A percentile compares a stretch with the other conserved stretches of the same genome.
Conservation (phyloP, 1,140 invertebrate species). For the Drosophila ercepeae region DNA sequence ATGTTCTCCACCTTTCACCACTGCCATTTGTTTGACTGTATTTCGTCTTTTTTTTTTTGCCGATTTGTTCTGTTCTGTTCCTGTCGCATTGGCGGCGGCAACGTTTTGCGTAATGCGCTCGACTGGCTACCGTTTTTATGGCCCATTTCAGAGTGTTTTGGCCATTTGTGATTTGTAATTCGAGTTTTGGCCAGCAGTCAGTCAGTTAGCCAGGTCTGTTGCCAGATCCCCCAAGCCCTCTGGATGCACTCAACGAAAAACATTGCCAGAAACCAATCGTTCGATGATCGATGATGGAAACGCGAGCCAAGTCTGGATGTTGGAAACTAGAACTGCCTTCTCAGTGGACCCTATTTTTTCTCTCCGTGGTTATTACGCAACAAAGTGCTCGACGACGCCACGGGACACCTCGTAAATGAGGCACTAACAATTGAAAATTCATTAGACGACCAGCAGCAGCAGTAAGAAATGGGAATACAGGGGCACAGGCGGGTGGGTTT, state of each 20-base stretch:
- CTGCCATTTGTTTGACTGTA: background rate
- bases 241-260: background rate
- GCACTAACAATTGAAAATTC: constrained; percentile 80
- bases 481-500: background rate
- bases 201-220: constrained; percentile 18
- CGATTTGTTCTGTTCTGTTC: constrained; percentile 2
- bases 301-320: too few relatives aligned
- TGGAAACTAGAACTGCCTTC: too few relatives aligned
- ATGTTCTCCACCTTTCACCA: background rate
- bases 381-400: constrained; percentile 56
- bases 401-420: constrained; percentile 75
- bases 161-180: constrained; percentile 80
- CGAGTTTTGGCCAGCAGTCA: constrained; percentile 54
- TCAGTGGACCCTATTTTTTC: background rate
- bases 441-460: constrained; percentile 50
- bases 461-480: constrained; percentile 26
- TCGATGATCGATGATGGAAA: too few relatives aligned
- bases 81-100: constrained; percentile 51
- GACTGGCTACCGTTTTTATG: constrained; percentile 69
- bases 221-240: constrained; percentile 12
- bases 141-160: constrained; percentile 69
- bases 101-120: constrained; percentile 78
- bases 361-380: constrained; percentile 42
- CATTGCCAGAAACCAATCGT: too few relatives aligned
- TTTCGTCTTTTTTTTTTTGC: constrained; percentile 39